These are phyloP conservation scores for Gephyroberyx darwinii DNA, from an alignment of 2,797 vertebrate genomes.

Conservation along the genomic window DNA sequence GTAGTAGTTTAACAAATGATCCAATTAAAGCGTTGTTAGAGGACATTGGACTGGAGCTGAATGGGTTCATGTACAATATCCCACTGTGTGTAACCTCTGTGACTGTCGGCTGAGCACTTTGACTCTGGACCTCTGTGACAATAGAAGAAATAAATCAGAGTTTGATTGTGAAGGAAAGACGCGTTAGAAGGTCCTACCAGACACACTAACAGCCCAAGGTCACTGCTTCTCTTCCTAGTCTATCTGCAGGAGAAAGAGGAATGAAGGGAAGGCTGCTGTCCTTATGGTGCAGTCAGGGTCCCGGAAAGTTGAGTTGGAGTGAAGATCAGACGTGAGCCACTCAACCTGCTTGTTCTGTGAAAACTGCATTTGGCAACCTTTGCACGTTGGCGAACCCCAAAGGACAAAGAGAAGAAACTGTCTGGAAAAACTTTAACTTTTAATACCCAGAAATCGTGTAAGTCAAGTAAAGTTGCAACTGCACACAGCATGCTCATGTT, in stretches of 20 bases:
- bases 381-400: background rate
- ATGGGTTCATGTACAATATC: constrained; percentile 65
- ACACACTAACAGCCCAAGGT: constrained; percentile 62
- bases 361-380: too few relatives aligned
- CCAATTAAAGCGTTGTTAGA: constrained; percentile 50
- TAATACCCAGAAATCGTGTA: constrained; percentile 1
- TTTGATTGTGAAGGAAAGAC: constrained; percentile 65
- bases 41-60: constrained; percentile 47
- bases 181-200: constrained; percentile 49
- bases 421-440: background rate
- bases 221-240: constrained; percentile 52
- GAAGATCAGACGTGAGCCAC: too few relatives aligned
- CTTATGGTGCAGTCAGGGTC: background rate
- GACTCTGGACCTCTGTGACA: constrained; percentile 62
- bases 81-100: constrained; percentile 65
- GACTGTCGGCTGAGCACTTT: constrained; percentile 50
- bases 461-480: background rate
- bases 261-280: constrained; percentile 1
- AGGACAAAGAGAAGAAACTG: background rate
- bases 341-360: too few relatives aligned
- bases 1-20: constrained; percentile 64
- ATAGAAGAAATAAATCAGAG: constrained; percentile 69
- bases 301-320: background rate
- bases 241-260: background rate
- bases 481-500: constrained; percentile 2